These are phyloP conservation scores for Lepus oiostolus DNA, from an alignment of 2,797 vertebrate genomes.

Conservation along the genomic window DNA sequence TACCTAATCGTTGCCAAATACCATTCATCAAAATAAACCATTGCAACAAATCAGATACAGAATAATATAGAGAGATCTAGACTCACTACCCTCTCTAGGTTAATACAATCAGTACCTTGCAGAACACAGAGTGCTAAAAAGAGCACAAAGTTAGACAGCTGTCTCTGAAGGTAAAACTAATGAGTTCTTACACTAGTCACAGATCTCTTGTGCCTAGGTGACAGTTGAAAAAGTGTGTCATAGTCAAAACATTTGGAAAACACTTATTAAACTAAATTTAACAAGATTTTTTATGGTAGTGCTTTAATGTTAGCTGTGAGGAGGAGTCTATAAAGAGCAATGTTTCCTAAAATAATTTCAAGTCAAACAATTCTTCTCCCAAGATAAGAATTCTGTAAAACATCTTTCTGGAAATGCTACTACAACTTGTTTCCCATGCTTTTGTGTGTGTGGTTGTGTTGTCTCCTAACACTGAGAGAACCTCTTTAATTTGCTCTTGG, in stretches of 20 bases:
- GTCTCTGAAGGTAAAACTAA: background rate
- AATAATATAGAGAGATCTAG: background rate
- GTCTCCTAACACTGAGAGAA: background rate
- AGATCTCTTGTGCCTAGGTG: background rate
- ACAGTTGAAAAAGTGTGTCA: slow-evolving; percentile 2
- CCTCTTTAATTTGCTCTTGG: background rate
- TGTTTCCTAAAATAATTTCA: slow-evolving; percentile 35
- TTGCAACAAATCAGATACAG: background rate
- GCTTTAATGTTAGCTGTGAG: background rate
- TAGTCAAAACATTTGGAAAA: background rate
- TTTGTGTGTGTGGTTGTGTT: background rate
- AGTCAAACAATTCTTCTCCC: background rate
- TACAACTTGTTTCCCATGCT: background rate
- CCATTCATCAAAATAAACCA: background rate
- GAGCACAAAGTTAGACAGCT: background rate
- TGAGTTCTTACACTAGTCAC: background rate
- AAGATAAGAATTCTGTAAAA: background rate
- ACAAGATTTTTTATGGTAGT: background rate
- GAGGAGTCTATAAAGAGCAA: background rate
- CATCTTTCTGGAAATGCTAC: background rate
- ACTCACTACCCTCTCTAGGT: background rate
- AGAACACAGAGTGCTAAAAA: background rate
- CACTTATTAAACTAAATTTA: background rate
- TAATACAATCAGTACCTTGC: background rate
- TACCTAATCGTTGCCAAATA: background rate